Evolutionary conservation across 1,140 invertebrate species (phyloP).

Genomic region (Venustaconcha ellipsiformis): DNA sequence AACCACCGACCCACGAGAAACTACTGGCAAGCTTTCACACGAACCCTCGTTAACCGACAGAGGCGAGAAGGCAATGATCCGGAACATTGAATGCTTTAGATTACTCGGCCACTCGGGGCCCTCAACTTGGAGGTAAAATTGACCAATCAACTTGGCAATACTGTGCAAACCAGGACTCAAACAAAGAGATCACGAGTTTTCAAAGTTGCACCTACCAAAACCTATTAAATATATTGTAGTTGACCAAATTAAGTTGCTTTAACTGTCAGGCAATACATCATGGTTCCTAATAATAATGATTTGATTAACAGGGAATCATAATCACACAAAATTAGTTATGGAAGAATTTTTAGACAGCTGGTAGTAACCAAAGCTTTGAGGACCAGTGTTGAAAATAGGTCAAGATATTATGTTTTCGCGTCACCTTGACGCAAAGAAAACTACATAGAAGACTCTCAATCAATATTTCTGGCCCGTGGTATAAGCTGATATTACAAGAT

Average conservation of each 20-base stretch:
- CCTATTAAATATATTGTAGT: background rate
- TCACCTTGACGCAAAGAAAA: conserved; percentile 2
- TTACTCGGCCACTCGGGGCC: too few relatives aligned
- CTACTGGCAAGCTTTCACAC: too few relatives aligned
- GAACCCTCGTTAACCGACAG: too few relatives aligned
- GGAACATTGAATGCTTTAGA: too few relatives aligned
- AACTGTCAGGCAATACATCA: background rate
- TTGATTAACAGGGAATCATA: conserved; percentile 11
- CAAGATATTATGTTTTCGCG: conserved; percentile 16
- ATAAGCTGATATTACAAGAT: background rate
- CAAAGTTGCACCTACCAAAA: background rate
- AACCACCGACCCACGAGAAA: too few relatives aligned
- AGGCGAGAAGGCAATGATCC: too few relatives aligned
- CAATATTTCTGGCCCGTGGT: conserved; percentile 14
- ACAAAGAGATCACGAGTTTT: background rate
- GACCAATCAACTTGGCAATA: too few relatives aligned
- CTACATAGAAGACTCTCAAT: background rate
- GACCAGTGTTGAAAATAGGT: conserved; percentile 12
- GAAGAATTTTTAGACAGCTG: background rate
- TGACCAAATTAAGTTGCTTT: conserved; percentile 1
- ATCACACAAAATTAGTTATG: background rate
- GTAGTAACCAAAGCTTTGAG: conserved; percentile 5
- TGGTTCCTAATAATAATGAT: background rate
- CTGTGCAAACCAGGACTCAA: background rate
- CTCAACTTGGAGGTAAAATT: too few relatives aligned